A percentile compares a stretch with the other conserved stretches of the same genome.
Conservation (phyloP, 2,888 invertebrate species). For the Hemistola chrysoprasaria region DNA sequence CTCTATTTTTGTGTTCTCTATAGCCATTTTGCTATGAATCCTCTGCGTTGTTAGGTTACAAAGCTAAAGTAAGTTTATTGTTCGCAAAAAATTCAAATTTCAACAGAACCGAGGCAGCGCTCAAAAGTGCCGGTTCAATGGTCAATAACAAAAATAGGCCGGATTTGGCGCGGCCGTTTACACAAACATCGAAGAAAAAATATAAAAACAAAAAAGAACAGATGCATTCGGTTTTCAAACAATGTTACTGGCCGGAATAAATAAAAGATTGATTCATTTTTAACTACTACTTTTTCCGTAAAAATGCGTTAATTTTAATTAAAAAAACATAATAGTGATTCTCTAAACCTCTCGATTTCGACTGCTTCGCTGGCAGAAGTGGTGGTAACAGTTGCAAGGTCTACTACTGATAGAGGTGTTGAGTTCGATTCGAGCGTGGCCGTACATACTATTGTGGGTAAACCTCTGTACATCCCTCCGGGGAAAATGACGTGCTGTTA, state of each 20-base stretch:
- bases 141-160: conserved; percentile 54
- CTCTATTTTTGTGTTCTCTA: no score
- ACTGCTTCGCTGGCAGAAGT: no score
- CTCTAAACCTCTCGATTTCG: background rate
- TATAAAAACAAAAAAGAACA: conserved; percentile 37
- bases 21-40: no score
- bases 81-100: conserved; percentile 20
- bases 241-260: conserved; percentile 19
- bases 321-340: background rate
- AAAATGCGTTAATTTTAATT: background rate
- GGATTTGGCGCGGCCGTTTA: conserved; percentile 48
- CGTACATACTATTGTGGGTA: no score
- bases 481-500: no score
- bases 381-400: no score
- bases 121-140: conserved; percentile 43
- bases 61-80: no score
- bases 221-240: conserved; percentile 28
- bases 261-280: conserved; percentile 18
- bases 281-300: conserved; percentile 3
- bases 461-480: no score
- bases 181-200: conserved; percentile 41
- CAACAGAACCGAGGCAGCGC: conserved; percentile 10
- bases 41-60: no score
- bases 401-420: no score
- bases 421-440: no score